Base-by-base conservation (phyloP, 2,888 invertebrate genomes). In the Geophilus truncorum region DNA sequence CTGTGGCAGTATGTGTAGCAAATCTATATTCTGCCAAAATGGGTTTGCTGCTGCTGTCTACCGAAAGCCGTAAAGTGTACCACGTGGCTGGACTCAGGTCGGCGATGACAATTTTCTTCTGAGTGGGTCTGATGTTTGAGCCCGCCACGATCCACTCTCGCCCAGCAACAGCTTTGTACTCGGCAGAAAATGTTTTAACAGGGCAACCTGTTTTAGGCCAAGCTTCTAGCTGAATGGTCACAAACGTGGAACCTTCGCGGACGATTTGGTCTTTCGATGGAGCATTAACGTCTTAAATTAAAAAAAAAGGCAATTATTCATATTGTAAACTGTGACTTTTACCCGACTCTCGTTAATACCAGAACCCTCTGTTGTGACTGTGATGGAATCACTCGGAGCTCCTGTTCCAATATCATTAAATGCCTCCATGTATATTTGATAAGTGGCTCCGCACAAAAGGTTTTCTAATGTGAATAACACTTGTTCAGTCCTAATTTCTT, bases 241-340 rank as follows among this genome's bases (percentile, higher is more conserved):
- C 81, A 45, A 81, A 80, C 5, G 70, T 81, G 28, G 80, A 78
- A 28, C 80, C 78, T 75, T 81, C 81, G 12, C 80, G 77, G 12
- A 81, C 78, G 6, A 81, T 80, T 15, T 34, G 78, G 25, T 80
- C 45, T 21, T 80, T 81, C 21, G 62, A 21, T 10, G 81, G 81
- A 23, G 45, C 21, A 28, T 21, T 78, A 23, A 23, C 36, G 10
- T 78, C 45, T 30, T n/a, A n/a, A n/a, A n/a, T n/a, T n/a, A 32
- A 6, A 21, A 57, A 21, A 21, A 57, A 1, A 28, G 70, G n/a
- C n/a, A n/a, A n/a, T n/a, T n/a, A n/a, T n/a, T n/a, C n/a, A n/a
- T n/a, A n/a, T n/a, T n/a, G n/a, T n/a, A n/a, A n/a, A n/a, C n/a
- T n/a, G n/a, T 25, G 2, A 62, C 25, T 62, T 32, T 32, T 32